Evolutionary conservation across 2,888 invertebrate genomes (phyloP), one percentile per base, ranked within the genome.

Genomic region (Tetragonula carbonaria): DNA sequence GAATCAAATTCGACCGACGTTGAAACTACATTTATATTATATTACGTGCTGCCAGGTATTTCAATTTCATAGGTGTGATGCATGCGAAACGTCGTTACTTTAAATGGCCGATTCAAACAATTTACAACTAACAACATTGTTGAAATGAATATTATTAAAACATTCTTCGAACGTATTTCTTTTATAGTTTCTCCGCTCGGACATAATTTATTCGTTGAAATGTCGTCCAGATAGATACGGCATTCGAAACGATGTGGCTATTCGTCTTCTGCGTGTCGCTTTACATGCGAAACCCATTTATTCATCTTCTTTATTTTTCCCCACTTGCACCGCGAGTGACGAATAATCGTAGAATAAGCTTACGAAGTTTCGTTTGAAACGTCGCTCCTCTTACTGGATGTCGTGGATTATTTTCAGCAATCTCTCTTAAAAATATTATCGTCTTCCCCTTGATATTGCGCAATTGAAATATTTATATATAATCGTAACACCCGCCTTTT

Each of bases 401-500:
- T 62, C 62, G 33, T 33, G 62, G 33, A 28, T 62, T 18, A 28
- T 62, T 62, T 18, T 18, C 62, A 62, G 28, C 8, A 62, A 62
- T 28, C 16, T 23, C 62, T 62, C 62, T 62, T 33, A 62, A 62
- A 28, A 62, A 62, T 45, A 67, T 67, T 33, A 63, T 59, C n/a
- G 57, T n/a, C 14, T 59, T 59, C 14, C 21, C 45, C 57, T n/a
- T 59, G 57, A 59, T n/a, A n/a, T 14, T 23, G 57, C 23, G 14
- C 63, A 33, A 65, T 33, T 38, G 33, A 33, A 38, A 33, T 65
- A 21, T 38, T 33, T 33, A 65, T 28, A 28, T 28, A 65, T 21
- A 38, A 38, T 38, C 57, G 21, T 21, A 21, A 57, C n/a, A 6
- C 57, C n/a, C 21, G 23, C 14, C 1, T 23, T 45, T 14, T 5